Evolutionary conservation across 2,113 vertebrate genomes (phyloP), one percentile per base, ranked within the genome.

Genomic region (Cochlearius cochlearius): DNA sequence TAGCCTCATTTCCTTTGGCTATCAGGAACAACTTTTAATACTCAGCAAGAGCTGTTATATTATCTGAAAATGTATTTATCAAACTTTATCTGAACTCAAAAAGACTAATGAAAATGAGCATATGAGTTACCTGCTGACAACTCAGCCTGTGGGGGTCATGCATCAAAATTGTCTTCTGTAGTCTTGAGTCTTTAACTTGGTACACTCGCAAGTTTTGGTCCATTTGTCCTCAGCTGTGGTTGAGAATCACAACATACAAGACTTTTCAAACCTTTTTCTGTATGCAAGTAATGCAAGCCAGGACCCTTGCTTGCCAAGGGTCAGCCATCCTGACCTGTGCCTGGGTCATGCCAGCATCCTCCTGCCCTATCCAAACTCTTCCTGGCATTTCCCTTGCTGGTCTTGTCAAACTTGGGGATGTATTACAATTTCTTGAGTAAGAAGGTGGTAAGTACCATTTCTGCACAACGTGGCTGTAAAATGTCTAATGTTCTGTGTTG

Each of bases 401-500:
- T 36, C 36, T 39, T 80, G 11, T 88, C 34, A 32, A 36, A 50
- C 53, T 76, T 2, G 0, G 68, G 38, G 30, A 12, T 69, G 7
- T 76, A 34, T 88, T 75, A 38, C 38, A 56, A 5, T 34, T 82
- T 82, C n/a, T 76, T n/a, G 55, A 80, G 62, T 66, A 53, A 6
- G 41, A 69, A 86, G 50, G 55, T 73, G 67, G 10, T 20, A 62
- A 88, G 79, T 77, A 58, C 47, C 25, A 4, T 91, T 94, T 95
- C 67, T 96, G 59, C 55, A 71, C 53, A 74, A 69, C 0, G 6
- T 90, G 88, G 79, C 95, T 90, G 83, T 77, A 91, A 96, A 94
- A 77, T 91, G 92, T 88, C 83, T 95, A 71, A 84, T 92, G 93
- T 75, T 94, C 74, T 92, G n/a, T 92, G 80, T 38, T 94, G 86